Evolutionary conservation across 2,113 vertebrate genomes (phyloP).

Genomic region (Sturnus vulgaris): DNA sequence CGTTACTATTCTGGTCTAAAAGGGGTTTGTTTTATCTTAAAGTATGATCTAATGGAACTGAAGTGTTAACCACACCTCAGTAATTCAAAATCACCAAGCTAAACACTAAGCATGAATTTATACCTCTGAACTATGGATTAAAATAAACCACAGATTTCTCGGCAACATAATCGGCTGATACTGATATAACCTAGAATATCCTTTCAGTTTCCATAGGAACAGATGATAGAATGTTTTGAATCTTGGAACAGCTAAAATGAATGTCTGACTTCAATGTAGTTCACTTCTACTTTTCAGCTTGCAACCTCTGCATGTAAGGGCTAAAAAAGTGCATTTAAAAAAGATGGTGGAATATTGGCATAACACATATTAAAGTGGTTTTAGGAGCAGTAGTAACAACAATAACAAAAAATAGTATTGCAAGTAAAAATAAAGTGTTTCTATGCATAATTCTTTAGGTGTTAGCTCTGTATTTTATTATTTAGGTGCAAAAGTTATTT

Average conservation of each 20-base stretch:
- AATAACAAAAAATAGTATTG: background rate
- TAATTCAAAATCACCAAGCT: slow-evolving; percentile 43
- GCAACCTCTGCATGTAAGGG: background rate
- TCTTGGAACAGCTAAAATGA: slow-evolving; percentile 55
- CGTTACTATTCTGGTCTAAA: background rate
- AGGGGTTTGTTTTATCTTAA: slow-evolving; percentile 9
- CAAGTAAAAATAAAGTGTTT: background rate
- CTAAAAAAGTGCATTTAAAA: background rate
- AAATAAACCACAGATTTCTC: slow-evolving; percentile 69
- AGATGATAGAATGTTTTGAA: slow-evolving; percentile 66
- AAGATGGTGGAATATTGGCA: background rate
- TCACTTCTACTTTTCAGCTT: slow-evolving; percentile 38
- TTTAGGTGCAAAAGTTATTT: background rate
- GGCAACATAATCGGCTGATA: slow-evolving; percentile 64
- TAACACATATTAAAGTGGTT: background rate
- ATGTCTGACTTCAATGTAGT: slow-evolving; percentile 31
- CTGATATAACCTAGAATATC: slow-evolving; percentile 72
- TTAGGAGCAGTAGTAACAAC: background rate
- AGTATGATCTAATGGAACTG: slow-evolving; percentile 26
- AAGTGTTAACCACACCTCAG: slow-evolving; percentile 7
- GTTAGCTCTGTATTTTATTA: background rate
- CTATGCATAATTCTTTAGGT: background rate
- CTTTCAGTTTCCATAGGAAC: slow-evolving; percentile 75
- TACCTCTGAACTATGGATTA: slow-evolving; percentile 63
- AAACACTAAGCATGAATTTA: slow-evolving; percentile 39